Conservation (phyloP, 2,113 vertebrate genomes). For the Trochalopteron elliotii region DNA sequence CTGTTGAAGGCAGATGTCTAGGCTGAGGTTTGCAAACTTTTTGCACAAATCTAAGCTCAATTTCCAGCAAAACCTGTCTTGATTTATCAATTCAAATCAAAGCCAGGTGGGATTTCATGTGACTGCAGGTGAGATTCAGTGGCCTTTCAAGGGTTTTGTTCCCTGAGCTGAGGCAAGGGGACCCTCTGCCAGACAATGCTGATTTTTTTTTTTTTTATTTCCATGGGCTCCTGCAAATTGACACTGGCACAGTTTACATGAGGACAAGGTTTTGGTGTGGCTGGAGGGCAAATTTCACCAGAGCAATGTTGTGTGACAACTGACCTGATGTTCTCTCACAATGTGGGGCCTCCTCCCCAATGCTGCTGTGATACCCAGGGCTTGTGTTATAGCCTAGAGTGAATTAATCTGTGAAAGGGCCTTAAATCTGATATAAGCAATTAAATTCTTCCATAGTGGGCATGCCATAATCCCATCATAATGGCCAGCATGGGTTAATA, state of each 20-base stretch:
- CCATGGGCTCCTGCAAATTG: background rate
- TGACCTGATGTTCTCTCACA: background rate
- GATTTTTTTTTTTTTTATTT: background rate
- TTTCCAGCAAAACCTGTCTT: background rate
- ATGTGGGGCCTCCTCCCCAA: background rate
- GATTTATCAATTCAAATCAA: background rate
- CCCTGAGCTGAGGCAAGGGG: background rate
- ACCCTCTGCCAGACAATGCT: background rate
- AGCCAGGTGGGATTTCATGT: background rate
- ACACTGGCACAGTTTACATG: background rate
- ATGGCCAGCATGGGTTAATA: background rate
- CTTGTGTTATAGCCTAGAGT: background rate
- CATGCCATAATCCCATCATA: background rate
- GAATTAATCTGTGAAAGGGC: background rate
- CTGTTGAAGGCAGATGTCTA: background rate
- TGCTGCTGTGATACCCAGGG: background rate
- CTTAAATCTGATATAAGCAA: background rate
- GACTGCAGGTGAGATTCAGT: background rate
- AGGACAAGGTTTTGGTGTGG: constrained; percentile 25
- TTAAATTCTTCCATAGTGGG: background rate
- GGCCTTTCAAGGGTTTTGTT: background rate
- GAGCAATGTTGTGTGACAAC: constrained; percentile 27
- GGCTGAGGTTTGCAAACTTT: background rate
- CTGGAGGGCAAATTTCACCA: constrained; percentile 26
- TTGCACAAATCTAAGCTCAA: background rate